Evolutionary conservation across 2,888 invertebrate genomes (phyloP).

Genomic region (Xestia rhomboidea): DNA sequence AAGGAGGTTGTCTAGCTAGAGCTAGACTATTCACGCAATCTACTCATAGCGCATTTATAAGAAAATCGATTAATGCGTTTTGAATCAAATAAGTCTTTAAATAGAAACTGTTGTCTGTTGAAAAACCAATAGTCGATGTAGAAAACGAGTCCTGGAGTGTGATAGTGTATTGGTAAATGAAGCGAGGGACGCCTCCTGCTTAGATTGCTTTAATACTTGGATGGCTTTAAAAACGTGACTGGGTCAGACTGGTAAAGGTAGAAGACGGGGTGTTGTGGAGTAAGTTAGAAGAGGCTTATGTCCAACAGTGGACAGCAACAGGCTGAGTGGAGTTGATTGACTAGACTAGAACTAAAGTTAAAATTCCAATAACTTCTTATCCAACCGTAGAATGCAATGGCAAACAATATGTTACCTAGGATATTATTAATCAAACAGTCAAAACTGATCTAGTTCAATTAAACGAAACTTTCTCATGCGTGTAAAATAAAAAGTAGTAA

Average conservation of each 20-base stretch:
- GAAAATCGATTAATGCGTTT: neutral
- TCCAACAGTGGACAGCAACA: too few relatives aligned
- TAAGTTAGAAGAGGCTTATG: neutral
- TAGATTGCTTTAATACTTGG: too few relatives aligned
- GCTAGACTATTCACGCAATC: neutral
- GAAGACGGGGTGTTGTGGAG: neutral
- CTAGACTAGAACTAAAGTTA: neutral
- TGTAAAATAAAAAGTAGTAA: constrained; percentile 56
- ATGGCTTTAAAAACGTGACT: neutral
- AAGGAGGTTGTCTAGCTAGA: neutral
- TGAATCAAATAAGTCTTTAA: neutral
- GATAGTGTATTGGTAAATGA: too few relatives aligned
- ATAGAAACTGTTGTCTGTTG: neutral
- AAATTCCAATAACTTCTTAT: neutral
- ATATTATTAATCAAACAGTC: constrained; percentile 15
- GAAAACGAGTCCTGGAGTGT: neutral
- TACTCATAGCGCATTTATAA: neutral
- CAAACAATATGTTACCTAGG: neutral
- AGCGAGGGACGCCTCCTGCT: neutral
- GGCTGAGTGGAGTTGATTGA: neutral
- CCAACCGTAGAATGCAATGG: neutral
- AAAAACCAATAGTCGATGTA: neutral
- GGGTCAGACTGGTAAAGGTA: neutral
- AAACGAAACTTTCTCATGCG: constrained; percentile 60
- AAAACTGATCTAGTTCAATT: constrained; percentile 35